Conservation (phyloP, 2,888 invertebrate genomes). For the Leptogaster cylindrica region DNA sequence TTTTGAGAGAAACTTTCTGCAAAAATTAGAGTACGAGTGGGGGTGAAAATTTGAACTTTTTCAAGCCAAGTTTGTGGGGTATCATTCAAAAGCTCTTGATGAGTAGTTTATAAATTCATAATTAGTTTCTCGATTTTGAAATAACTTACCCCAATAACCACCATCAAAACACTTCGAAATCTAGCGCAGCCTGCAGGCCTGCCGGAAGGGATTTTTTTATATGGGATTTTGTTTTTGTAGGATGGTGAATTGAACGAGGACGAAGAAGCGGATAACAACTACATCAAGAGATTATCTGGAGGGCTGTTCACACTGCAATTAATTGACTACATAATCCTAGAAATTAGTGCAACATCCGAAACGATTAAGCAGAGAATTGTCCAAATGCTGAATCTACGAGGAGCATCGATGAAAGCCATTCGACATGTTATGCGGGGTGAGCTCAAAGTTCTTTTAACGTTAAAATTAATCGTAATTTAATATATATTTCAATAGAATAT, state of each 20-base stretch:
- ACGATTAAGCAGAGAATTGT: constrained; percentile 84
- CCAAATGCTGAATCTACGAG: constrained; percentile 85
- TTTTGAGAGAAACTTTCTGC: no score
- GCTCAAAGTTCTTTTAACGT: constrained; percentile 35
- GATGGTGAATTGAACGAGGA: constrained; percentile 67
- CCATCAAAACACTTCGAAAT: no score
- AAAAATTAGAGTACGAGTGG: no score
- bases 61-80: no score
- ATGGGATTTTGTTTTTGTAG: constrained; percentile 46
- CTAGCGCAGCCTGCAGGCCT: no score
- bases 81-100: no score
- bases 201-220: no score
- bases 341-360: constrained; percentile 73
- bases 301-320: constrained; percentile 97
- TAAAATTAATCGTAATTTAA: neutral
- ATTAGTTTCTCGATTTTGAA: no score
- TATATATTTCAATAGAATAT: constrained; percentile 77
- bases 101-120: no score
- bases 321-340: constrained; percentile 87
- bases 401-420: constrained; percentile 91
- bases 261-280: constrained; percentile 83
- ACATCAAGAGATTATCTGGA: constrained; percentile 86
- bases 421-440: constrained; percentile 90
- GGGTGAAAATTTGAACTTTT: no score
- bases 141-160: no score